Evolutionary conservation across 2,113 vertebrate species (phyloP).

Genomic region (Rhegmatorhina hoffmannsi): DNA sequence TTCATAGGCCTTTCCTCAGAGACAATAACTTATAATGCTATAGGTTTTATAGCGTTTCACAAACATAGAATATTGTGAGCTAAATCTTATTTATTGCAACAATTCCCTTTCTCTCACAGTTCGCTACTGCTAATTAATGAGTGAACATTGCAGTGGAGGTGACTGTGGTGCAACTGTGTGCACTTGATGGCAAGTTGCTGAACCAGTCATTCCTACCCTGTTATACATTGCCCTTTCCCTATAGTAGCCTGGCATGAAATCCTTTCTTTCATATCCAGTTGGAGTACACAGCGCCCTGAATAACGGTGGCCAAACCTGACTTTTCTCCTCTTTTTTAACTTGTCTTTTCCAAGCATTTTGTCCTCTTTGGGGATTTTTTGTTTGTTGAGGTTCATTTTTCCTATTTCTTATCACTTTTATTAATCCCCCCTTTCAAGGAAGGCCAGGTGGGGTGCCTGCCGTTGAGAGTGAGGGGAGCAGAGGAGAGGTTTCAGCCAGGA

Average conservation of each 20-base stretch:
- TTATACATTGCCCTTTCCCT: neutral
- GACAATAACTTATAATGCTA: neutral
- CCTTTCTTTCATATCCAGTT: neutral
- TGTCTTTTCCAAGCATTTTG: neutral
- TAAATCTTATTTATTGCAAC: constrained; percentile 38
- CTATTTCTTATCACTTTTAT: neutral
- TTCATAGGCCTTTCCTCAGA: neutral
- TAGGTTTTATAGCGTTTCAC: constrained; percentile 37
- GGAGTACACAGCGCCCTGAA: neutral
- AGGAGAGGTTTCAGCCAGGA: neutral
- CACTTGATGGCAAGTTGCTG: neutral
- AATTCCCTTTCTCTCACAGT: constrained; percentile 2
- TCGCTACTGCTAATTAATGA: constrained; percentile 23
- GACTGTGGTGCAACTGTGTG: neutral
- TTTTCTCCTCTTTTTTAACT: neutral
- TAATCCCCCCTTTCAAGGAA: neutral
- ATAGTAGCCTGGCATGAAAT: neutral
- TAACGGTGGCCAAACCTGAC: neutral
- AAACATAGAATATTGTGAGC: constrained; percentile 1
- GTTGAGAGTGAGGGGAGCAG: neutral
- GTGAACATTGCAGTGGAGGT: neutral
- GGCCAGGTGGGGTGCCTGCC: neutral
- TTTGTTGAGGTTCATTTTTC: neutral
- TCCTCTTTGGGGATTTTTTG: neutral
- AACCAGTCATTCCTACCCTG: neutral